A percentile compares a stretch with the other conserved stretches of the same genome.
phyloP scores from a whole-genome alignment of 2,888 invertebrate genomes.

The Lasius fuliginosus region DNA sequence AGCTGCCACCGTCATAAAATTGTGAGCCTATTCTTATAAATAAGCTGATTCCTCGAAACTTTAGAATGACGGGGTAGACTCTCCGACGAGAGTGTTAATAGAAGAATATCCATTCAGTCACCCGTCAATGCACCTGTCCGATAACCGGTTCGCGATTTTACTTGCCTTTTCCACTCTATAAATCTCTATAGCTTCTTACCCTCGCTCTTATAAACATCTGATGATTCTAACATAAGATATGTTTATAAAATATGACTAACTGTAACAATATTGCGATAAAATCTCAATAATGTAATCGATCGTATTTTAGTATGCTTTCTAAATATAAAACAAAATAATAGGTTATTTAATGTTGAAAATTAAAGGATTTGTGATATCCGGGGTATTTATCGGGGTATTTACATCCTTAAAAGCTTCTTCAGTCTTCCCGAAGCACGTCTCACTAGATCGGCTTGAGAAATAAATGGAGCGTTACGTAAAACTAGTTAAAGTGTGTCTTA shows the following conservation, averaged over 20 bases:
- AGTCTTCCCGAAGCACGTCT: slow-evolving; percentile 34
- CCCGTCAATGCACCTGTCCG: slow-evolving; percentile 30
- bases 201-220: not conserved
- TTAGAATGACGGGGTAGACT: slow-evolving; percentile 9
- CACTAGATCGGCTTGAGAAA: slow-evolving; percentile 28
- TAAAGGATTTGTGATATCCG: not conserved
- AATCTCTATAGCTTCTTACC: slow-evolving; percentile 21
- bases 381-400: not conserved
- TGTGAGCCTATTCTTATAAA: slow-evolving; percentile 15
- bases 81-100: slow-evolving; percentile 10
- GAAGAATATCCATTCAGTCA: slow-evolving; percentile 34
- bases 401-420: slow-evolving; percentile 36
- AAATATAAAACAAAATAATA: slow-evolving; percentile 1
- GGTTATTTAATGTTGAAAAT: not conserved
- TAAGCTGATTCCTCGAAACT: slow-evolving; percentile 20
- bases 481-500: slow-evolving; percentile 48
- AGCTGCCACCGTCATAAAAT: slow-evolving; percentile 19
- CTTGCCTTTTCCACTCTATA: slow-evolving; percentile 23
- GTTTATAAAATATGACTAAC: not conserved
- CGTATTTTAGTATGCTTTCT: not conserved
- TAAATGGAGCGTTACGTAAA: slow-evolving; percentile 45
- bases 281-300: not conserved
- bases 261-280: not conserved
- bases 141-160: slow-evolving; percentile 20
- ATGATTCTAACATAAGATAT: not conserved